These are phyloP conservation scores for Eurois occulta DNA, from an alignment of 2,888 invertebrate species.

Conservation along the genomic window DNA sequence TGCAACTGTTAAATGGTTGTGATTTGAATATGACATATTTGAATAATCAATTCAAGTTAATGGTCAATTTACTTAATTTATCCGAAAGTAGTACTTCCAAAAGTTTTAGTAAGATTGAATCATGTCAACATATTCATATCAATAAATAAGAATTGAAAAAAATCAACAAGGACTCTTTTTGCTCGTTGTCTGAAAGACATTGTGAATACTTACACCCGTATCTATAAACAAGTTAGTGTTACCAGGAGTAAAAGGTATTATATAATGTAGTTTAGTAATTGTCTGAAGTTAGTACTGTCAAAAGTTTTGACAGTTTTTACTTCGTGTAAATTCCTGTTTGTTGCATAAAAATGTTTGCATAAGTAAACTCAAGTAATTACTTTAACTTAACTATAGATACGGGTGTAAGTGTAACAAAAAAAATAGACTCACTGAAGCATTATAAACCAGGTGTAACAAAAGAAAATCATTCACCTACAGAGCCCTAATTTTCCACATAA, in stretches of 20 bases:
- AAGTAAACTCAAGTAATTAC: too few species aligned
- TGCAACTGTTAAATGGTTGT: background rate
- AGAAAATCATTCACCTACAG: constrained; percentile 23
- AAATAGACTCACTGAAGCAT: background rate
- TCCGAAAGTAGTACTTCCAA: background rate
- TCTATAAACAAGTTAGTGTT: too few species aligned
- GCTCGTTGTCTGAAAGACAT: background rate
- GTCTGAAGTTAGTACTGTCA: too few species aligned
- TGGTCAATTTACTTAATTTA: background rate
- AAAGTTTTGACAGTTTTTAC: too few species aligned
- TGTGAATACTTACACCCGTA: background rate
- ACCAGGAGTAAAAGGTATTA: too few species aligned
- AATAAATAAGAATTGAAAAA: background rate
- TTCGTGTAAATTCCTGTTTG: too few species aligned
- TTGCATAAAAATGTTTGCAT: too few species aligned
- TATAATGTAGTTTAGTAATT: too few species aligned
- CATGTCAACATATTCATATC: background rate
- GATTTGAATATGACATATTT: background rate
- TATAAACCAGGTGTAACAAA: constrained; percentile 3
- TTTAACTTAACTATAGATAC: too few species aligned
- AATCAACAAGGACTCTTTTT: background rate
- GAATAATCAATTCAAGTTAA: background rate
- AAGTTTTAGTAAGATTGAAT: background rate
- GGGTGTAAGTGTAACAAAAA: background rate
- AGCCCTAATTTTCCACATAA: constrained; percentile 49